These are phyloP conservation scores for Rhingia rostrata DNA, from an alignment of 2,888 invertebrate species.

Conservation along the genomic window DNA sequence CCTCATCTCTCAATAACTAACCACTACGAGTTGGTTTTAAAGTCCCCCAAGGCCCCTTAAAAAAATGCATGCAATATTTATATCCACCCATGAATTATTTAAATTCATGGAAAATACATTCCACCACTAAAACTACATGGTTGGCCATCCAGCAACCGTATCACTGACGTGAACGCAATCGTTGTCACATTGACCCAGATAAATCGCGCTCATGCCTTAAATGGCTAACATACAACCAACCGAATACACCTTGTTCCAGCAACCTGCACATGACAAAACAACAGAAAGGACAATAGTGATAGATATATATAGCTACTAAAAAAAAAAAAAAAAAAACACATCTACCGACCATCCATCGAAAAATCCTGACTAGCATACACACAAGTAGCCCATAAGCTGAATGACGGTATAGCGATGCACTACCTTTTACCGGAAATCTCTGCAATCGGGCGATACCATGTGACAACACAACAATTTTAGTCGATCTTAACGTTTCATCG, in stretches of 20 bases:
- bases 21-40: background rate
- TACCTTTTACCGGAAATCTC: slow-evolving; percentile 10
- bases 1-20: background rate
- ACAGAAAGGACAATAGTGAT: background rate
- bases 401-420: slow-evolving; percentile 27
- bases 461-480: slow-evolving; percentile 6
- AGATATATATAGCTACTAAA: background rate
- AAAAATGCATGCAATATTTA: background rate
- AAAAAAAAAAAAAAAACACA: slow-evolving; percentile 8
- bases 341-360: slow-evolving; percentile 6
- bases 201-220: slow-evolving; percentile 43
- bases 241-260: background rate
- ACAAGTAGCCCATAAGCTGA: slow-evolving; percentile 16
- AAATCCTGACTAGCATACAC: slow-evolving; percentile 41
- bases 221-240: slow-evolving; percentile 33
- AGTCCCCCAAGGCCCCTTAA: background rate
- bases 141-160: background rate
- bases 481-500: slow-evolving; percentile 19
- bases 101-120: background rate
- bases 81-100: background rate
- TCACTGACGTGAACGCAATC: slow-evolving; percentile 27
- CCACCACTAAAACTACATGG: background rate
- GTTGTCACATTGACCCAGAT: slow-evolving; percentile 48
- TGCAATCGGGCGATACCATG: slow-evolving; percentile 17
- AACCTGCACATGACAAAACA: slow-evolving; percentile 18